phyloP scores from a whole-genome alignment of 2,113 vertebrate species.

The Oenanthe oenanthe region DNA sequence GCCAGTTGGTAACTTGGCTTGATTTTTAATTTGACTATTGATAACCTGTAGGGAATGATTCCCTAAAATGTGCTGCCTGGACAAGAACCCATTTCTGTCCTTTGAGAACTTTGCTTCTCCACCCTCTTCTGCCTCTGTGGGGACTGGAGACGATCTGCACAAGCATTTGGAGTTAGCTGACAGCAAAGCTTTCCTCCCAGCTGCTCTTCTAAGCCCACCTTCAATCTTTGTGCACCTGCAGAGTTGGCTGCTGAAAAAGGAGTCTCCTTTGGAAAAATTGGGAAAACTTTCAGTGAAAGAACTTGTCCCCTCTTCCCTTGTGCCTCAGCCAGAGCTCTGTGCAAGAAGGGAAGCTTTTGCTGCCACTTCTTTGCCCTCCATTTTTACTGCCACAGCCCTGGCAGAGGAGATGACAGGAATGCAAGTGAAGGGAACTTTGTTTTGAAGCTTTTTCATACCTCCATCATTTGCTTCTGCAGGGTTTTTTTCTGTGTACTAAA shows the following conservation, averaged over 20 bases:
- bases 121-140: fast-evolving
- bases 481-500: not conserved
- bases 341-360: not conserved
- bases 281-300: not conserved
- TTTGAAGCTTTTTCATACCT: not conserved
- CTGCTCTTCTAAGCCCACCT: slow-evolving; percentile 21
- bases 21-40: not conserved
- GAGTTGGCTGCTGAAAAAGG: not conserved
- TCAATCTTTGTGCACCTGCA: slow-evolving; percentile 23
- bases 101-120: not conserved
- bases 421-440: not conserved
- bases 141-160: not conserved
- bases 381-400: not conserved
- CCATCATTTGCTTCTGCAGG: not conserved
- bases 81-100: not conserved
- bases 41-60: not conserved
- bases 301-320: not conserved
- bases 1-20: not conserved
- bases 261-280: not conserved
- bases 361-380: not conserved
- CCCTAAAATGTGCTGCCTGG: not conserved
- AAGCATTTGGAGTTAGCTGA: slow-evolving; percentile 8
- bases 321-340: not conserved
- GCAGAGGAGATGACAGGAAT: not conserved
- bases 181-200: not conserved